These are phyloP conservation scores for Lasius platythorax DNA, from an alignment of 2,888 invertebrate species.

Conservation along the genomic window DNA sequence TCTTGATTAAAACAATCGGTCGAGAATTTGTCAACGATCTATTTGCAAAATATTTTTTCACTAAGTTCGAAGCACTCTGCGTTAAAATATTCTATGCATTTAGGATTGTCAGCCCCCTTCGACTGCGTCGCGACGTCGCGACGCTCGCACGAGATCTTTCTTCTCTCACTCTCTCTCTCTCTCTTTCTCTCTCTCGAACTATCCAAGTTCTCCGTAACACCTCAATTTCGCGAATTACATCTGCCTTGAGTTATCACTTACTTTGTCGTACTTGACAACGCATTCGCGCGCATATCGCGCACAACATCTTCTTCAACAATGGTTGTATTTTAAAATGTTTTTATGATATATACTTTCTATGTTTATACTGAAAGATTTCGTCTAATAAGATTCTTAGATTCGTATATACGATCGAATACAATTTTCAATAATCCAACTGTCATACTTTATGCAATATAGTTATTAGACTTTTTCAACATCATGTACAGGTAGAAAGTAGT, in stretches of 20 bases:
- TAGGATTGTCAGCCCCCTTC: conserved; percentile 25
- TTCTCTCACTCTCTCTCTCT: neutral
- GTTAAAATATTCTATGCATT: conserved; percentile 52
- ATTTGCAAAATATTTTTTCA: neutral
- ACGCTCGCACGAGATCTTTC: neutral
- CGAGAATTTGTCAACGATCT: neutral
- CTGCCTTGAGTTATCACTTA: conserved; percentile 26
- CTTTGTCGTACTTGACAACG: conserved; percentile 16
- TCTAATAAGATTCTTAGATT: neutral
- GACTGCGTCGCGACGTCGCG: conserved; percentile 28
- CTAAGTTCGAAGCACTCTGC: neutral
- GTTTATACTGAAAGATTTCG: neutral
- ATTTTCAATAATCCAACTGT: neutral
- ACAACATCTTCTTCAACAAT: neutral
- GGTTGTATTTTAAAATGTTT: neutral
- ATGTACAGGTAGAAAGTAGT: neutral
- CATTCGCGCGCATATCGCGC: neutral
- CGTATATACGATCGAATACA: neutral
- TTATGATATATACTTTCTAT: neutral
- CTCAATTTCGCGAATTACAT: conserved; percentile 43
- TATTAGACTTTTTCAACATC: neutral
- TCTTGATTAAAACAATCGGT: neutral
- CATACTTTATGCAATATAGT: neutral
- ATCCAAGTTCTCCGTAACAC: conserved; percentile 11
- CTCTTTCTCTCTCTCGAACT: neutral